Evolutionary conservation across 1,140 invertebrate genomes (phyloP).

Genomic region (Euglossa dilemma): DNA sequence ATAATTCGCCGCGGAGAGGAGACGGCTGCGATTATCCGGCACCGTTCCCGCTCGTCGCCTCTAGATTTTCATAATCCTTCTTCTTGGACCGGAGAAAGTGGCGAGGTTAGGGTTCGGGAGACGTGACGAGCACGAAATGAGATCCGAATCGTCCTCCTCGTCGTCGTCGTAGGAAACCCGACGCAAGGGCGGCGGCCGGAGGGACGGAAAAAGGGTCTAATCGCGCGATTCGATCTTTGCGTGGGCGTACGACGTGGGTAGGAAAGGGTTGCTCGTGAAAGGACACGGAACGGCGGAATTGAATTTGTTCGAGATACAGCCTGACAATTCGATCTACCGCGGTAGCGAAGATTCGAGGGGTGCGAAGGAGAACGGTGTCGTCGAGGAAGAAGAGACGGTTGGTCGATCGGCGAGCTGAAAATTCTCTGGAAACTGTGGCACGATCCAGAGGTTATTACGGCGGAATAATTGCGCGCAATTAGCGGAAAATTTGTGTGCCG

Average conservation of each 20-base stretch:
- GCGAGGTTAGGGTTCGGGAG: conserved; percentile 8
- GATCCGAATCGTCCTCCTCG: conserved; percentile 43
- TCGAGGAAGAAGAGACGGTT: too few species aligned
- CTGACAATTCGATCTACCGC: not conserved
- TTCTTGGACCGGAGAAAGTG: not conserved
- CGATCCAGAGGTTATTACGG: not conserved
- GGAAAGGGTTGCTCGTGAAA: not conserved
- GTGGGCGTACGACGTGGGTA: not conserved
- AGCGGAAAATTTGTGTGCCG: conserved; percentile 16
- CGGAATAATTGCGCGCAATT: conserved; percentile 46
- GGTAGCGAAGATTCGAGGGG: too few species aligned
- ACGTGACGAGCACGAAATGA: conserved; percentile 47
- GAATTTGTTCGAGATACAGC: conserved; percentile 14
- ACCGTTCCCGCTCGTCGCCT: conserved; percentile 34
- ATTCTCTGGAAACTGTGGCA: conserved; percentile 9
- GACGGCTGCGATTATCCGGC: conserved; percentile 46
- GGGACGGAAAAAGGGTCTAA: not conserved
- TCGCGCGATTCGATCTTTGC: conserved; percentile 16
- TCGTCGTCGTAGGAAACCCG: too few species aligned
- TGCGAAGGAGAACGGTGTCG: too few species aligned
- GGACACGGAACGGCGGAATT: not conserved
- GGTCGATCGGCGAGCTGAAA: conserved; percentile 13
- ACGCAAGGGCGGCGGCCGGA: not conserved
- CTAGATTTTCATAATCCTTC: conserved; percentile 67
- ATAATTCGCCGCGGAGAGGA: conserved; percentile 57